Percentiles rank a stretch among this genome's conserved stretches.
Evolutionary conservation across 1,140 invertebrate genomes (phyloP).

Genomic region (Hyphantria cunea): DNA sequence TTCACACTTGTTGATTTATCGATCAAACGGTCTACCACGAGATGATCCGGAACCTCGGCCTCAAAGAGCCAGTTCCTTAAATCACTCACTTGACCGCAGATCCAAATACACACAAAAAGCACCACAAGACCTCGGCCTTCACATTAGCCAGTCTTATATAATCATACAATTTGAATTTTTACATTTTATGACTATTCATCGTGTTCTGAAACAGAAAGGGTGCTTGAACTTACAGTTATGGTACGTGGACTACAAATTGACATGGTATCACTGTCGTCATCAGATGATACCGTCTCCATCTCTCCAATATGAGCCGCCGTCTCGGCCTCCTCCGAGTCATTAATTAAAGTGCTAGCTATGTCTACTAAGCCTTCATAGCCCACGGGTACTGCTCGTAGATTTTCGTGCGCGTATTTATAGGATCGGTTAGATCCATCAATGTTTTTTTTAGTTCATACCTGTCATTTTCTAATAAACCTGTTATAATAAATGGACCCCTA

Average conservation of each 20-base stretch:
- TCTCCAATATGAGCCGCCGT: constrained; percentile 40
- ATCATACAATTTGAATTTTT: no score
- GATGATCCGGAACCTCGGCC: no score
- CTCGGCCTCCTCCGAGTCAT: constrained; percentile 42
- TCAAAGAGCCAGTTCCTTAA: no score
- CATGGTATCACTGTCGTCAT: constrained; percentile 30
- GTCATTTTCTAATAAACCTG: constrained; percentile 37
- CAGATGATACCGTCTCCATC: background rate
- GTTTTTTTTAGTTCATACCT: constrained; percentile 42
- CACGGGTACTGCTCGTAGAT: constrained; percentile 23
- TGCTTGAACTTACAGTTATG: constrained; percentile 12
- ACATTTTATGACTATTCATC: no score
- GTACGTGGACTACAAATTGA: constrained; percentile 29
- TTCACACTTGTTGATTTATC: no score
- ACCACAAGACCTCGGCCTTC: no score
- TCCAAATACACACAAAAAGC: no score
- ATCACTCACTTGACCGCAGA: no score
- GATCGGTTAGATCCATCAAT: background rate
- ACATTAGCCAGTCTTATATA: no score
- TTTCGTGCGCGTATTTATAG: constrained; percentile 1
- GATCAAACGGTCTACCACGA: no score
- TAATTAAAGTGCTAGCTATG: constrained; percentile 34
- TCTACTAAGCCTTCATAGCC: constrained; percentile 39
- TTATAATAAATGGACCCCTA: constrained; percentile 40
- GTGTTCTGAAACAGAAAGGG: no score